Evolutionary conservation across 53 echinoderm and acorn worm species (phyloP).

Genomic region (Actinopyga echinites): DNA sequence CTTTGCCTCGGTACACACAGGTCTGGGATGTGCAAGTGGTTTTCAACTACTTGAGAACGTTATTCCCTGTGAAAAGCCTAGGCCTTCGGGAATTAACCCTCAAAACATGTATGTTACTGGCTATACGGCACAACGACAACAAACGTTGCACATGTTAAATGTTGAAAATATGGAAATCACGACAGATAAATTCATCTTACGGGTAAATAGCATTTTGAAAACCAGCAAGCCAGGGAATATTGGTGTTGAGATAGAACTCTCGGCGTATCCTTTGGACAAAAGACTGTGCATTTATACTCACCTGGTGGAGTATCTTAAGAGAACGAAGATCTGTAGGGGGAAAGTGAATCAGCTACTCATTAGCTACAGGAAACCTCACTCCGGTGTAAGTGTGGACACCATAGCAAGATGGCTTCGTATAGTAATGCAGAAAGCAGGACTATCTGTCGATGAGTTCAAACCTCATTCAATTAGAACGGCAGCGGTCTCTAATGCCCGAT

Average conservation of each 20-base stretch:
- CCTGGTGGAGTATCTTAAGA: conserved; percentile 21
- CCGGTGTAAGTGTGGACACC: conserved; percentile 3
- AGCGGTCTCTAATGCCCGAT: conserved; percentile 36
- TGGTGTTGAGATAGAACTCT: not conserved
- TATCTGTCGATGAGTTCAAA: conserved; percentile 20
- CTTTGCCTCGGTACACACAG: conserved; percentile 21
- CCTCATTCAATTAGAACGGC: conserved; percentile 38
- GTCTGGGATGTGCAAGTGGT: conserved; percentile 52
- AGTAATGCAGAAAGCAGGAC: conserved; percentile 12
- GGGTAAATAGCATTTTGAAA: conserved; percentile 21
- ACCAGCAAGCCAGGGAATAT: conserved; percentile 40
- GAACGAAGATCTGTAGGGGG: conserved; percentile 14
- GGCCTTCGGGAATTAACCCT: conserved; percentile 2
- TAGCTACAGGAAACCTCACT: conserved; percentile 22
- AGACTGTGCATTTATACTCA: conserved; percentile 42
- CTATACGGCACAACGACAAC: conserved; percentile 42
- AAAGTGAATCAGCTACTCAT: conserved; percentile 25
- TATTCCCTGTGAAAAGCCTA: conserved; percentile 19
- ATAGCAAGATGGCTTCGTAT: conserved; percentile 47
- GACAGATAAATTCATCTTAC: not conserved
- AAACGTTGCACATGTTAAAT: conserved; percentile 18
- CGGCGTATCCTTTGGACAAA: conserved; percentile 52
- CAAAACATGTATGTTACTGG: conserved; percentile 38
- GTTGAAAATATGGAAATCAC: conserved; percentile 18
- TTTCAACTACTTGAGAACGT: conserved; percentile 21